Evolutionary conservation across 1,140 invertebrate genomes (phyloP).

Genomic region (Hydropsyche tenuis): DNA sequence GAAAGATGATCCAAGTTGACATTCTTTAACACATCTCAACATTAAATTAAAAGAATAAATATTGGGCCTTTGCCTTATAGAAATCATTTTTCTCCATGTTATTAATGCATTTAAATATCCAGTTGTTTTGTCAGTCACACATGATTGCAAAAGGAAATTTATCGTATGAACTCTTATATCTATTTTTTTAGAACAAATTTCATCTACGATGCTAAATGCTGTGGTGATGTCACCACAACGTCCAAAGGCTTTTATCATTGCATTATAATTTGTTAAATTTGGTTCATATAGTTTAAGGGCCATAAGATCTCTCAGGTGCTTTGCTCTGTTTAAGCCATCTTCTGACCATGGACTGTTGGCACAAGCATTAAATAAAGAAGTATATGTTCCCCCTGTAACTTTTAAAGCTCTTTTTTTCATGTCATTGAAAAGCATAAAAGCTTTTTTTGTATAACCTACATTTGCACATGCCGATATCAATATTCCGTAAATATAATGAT

Average conservation of each 20-base stretch:
- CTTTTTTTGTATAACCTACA: constrained; percentile 83
- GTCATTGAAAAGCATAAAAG: constrained; percentile 80
- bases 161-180: constrained; percentile 72
- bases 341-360: constrained; percentile 74
- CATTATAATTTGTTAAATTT: constrained; percentile 82
- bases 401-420: constrained; percentile 78
- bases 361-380: constrained; percentile 87
- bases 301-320: constrained; percentile 71
- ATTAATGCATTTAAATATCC: constrained; percentile 82
- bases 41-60: constrained; percentile 83
- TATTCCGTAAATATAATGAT: constrained; percentile 79
- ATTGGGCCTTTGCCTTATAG: constrained; percentile 69
- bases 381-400: constrained; percentile 75
- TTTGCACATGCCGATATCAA: constrained; percentile 80
- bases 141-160: constrained; percentile 82
- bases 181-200: constrained; percentile 76
- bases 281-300: constrained; percentile 70
- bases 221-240: constrained; percentile 75
- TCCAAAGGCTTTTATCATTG: constrained; percentile 91
- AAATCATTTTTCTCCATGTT: constrained; percentile 84
- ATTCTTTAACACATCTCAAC: constrained; percentile 78
- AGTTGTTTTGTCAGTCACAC: constrained; percentile 75
- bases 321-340: constrained; percentile 71
- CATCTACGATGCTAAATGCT: constrained; percentile 83
- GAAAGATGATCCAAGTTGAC: constrained; percentile 70